Evolutionary conservation across 2,113 vertebrate genomes (phyloP), one percentile per base, ranked within the genome.

Genomic region (Calypte anna): DNA sequence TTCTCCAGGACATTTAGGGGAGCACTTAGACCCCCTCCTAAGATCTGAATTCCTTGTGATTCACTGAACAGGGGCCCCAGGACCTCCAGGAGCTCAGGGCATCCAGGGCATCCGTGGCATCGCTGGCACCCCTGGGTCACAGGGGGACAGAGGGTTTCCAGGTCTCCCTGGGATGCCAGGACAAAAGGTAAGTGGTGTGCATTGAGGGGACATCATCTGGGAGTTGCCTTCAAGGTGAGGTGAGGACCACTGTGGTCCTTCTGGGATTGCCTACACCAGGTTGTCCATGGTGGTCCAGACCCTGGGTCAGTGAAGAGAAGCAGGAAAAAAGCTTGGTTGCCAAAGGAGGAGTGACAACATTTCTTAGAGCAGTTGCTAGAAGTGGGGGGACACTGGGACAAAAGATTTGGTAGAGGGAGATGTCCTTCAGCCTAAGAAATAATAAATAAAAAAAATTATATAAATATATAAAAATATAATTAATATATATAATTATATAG

Each of bases 61-160:
- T 72, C 50, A 9, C 58, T 88, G 67, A 5, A 94, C 83, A 11
- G 99, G 99, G 9, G 97, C 96, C 14, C 92, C 97, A 2, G 98
- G 99, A 53, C 97, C 98, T 74, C 94, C 98, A 16, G 99, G 99
- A 85, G 98, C 98, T 79, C 99, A 99, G 82, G 99, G 99, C 15
- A 97, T 98, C 85, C 99, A 99, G 91, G 99, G 99, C 31, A 98
- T 99, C 40, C 96, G 46, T 2, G 98, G 99, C 48, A 98, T 98
- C 7, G 25, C 97, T 1, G 98, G 99, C 18, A 97, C 89, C 23
- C 97, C 98, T 1, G 99, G 99, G 25, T 94, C 97, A 19, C 97
- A 97, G 11, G 99, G 99, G 14, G 74, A 95, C 33, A 98, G 96
- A 94, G 99, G 98, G 3, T 82, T 88, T 9, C 94, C 96, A 4